Percentiles rank a stretch among this genome's conserved stretches.
Evolutionary conservation across 2,888 invertebrate species (phyloP).

Genomic region (Coleophora flavipennella): DNA sequence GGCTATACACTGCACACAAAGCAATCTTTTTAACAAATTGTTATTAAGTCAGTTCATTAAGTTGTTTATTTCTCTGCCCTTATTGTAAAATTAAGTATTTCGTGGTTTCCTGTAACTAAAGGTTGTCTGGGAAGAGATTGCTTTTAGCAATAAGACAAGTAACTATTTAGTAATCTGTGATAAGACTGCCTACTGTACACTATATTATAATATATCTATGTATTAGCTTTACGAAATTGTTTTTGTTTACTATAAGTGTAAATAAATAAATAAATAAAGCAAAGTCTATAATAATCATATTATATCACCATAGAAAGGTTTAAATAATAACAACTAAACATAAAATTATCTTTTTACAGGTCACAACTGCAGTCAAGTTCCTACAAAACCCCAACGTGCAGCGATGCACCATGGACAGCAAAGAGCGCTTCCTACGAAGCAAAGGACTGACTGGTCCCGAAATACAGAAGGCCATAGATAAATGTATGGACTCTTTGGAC

Average conservation of each 20-base stretch:
- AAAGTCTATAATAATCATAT: background rate
- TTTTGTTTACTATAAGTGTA: too few relatives aligned
- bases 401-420: slow-evolving; percentile 81
- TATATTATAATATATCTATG: too few relatives aligned
- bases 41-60: background rate
- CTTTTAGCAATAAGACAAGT: too few relatives aligned
- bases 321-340: background rate
- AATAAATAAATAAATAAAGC: too few relatives aligned
- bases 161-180: too few relatives aligned
- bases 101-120: too few relatives aligned
- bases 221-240: too few relatives aligned
- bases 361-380: slow-evolving; percentile 89
- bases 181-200: too few relatives aligned
- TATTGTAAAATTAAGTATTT: background rate
- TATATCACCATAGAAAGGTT: background rate
- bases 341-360: slow-evolving; percentile 60
- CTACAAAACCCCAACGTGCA: slow-evolving; percentile 88
- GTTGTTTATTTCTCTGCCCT: background rate
- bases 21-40: background rate
- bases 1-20: background rate
- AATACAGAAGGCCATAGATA: slow-evolving; percentile 81
- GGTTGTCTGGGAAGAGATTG: too few relatives aligned
- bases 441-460: slow-evolving; percentile 85
- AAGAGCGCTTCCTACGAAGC: slow-evolving; percentile 82
- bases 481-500: slow-evolving; percentile 65